Evolutionary conservation across 1,140 invertebrate genomes (phyloP).

Genomic region (Bombyx mandarina): DNA sequence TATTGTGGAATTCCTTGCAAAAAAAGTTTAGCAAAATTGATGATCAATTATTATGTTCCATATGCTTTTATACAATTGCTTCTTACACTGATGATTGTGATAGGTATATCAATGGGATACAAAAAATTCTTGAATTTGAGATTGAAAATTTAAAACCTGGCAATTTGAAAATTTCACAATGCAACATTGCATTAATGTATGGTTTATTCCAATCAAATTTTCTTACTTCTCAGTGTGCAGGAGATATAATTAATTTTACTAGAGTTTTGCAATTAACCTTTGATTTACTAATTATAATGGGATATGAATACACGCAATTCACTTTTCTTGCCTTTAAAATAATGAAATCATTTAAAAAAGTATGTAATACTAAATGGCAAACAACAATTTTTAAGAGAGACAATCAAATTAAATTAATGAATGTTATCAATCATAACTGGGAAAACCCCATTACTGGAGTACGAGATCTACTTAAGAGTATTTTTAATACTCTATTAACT

Average conservation of each 20-base stretch:
- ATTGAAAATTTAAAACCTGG: slow-evolving; percentile 14
- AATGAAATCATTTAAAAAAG: slow-evolving; percentile 48
- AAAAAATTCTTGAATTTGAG: slow-evolving; percentile 26
- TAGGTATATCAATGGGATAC: slow-evolving; percentile 26
- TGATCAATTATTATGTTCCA: slow-evolving; percentile 50
- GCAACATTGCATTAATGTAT: slow-evolving; percentile 43
- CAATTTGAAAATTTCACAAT: slow-evolving; percentile 11
- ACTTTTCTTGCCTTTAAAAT: slow-evolving; percentile 60
- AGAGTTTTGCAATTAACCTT: slow-evolving; percentile 28
- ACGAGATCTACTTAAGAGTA: slow-evolving; percentile 49
- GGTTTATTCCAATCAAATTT: slow-evolving; percentile 62
- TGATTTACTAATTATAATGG: slow-evolving; percentile 33
- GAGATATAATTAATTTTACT: slow-evolving; percentile 14
- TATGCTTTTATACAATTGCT: slow-evolving; percentile 43
- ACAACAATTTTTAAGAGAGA: slow-evolving; percentile 28
- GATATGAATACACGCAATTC: slow-evolving; percentile 56
- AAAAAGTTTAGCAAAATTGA: slow-evolving; percentile 36
- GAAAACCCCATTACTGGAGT: slow-evolving; percentile 64
- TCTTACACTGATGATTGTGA: slow-evolving; percentile 23
- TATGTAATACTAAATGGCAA: slow-evolving; percentile 36
- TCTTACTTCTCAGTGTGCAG: slow-evolving; percentile 18
- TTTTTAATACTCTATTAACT: slow-evolving; percentile 44
- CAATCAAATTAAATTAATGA: slow-evolving; percentile 39
- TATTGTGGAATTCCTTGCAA: slow-evolving; percentile 41
- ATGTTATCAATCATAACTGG: slow-evolving; percentile 64